Evolutionary conservation across 1,140 invertebrate genomes (phyloP).

Genomic region (Asbolus verrucosus): DNA sequence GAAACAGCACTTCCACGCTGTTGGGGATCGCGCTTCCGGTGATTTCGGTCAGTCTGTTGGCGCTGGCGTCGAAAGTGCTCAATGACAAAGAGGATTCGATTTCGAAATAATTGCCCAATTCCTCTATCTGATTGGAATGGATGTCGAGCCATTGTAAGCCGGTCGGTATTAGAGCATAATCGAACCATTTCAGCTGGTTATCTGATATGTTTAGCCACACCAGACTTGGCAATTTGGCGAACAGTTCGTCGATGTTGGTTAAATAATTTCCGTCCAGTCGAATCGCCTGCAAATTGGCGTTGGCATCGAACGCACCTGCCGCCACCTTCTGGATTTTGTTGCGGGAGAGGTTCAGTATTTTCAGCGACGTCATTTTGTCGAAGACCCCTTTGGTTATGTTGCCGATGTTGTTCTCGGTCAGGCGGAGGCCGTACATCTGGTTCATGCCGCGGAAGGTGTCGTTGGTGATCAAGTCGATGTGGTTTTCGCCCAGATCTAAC

Average conservation of each 20-base stretch:
- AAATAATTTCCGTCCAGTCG: conserved; percentile 90
- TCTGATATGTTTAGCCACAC: conserved; percentile 94
- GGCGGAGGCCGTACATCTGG: conserved; percentile 83
- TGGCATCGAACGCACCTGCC: conserved; percentile 85
- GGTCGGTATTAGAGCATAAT: conserved; percentile 91
- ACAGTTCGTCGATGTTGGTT: conserved; percentile 85
- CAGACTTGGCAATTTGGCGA: conserved; percentile 87
- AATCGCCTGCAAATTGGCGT: conserved; percentile 86
- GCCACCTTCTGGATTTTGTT: conserved; percentile 91
- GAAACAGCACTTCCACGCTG: conserved; percentile 84
- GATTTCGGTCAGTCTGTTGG: conserved; percentile 87
- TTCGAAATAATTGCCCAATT: conserved; percentile 91
- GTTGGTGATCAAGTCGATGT: conserved; percentile 85
- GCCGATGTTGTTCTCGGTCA: conserved; percentile 91
- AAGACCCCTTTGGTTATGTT: conserved; percentile 87
- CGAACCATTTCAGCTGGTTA: conserved; percentile 89
- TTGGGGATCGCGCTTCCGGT: conserved; percentile 87
- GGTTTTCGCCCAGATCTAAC: conserved; percentile 90
- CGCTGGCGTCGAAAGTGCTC: conserved; percentile 87
- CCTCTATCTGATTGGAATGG: conserved; percentile 86
- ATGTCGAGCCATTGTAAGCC: conserved; percentile 92
- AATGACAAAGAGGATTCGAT: conserved; percentile 86
- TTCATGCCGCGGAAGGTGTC: conserved; percentile 84
- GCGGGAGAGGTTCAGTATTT: conserved; percentile 88
- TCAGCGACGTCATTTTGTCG: conserved; percentile 83